Conservation (phyloP, 2,113 vertebrate genomes). For the Scartelaos histophorus region DNA sequence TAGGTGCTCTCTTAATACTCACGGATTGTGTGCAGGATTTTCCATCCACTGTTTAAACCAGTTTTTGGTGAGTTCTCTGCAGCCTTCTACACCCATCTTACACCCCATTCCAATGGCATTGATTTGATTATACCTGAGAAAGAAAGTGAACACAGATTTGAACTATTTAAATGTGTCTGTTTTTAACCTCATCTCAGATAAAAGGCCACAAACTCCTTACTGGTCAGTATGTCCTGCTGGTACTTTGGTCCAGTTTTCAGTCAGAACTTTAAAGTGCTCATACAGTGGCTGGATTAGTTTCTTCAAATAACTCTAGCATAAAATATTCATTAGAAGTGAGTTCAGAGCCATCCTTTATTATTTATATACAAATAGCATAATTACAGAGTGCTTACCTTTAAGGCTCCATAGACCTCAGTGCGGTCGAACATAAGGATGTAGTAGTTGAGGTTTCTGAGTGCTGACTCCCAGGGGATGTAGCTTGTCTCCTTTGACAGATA, state of each 20-base stretch:
- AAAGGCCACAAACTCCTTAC: constrained; percentile 71
- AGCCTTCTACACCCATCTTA: constrained; percentile 60
- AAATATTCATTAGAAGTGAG: constrained; percentile 1
- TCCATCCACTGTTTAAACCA: constrained; percentile 74
- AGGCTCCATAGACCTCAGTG: constrained; percentile 80
- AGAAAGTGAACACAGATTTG: neutral
- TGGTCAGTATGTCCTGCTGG: constrained; percentile 77
- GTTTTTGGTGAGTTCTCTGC: constrained; percentile 34
- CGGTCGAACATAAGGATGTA: constrained; percentile 91
- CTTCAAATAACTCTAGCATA: constrained; percentile 81
- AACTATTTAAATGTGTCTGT: neutral
- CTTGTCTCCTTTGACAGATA: constrained; percentile 77
- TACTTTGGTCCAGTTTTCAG: constrained; percentile 49
- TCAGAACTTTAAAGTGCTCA: constrained; percentile 59
- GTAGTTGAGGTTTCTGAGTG: constrained; percentile 82
- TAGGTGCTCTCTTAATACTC: constrained; percentile 56
- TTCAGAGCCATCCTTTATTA: neutral
- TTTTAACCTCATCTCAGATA: neutral
- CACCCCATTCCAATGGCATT: constrained; percentile 84
- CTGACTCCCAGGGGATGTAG: constrained; percentile 89
- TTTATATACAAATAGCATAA: neutral
- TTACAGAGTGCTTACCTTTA: constrained; percentile 77
- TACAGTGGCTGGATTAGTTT: constrained; percentile 84
- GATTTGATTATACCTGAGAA: constrained; percentile 84
- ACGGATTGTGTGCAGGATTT: constrained; percentile 58